Evolutionary conservation across 2,888 invertebrate genomes (phyloP).

Genomic region (Dasysyrphus tricinctus): DNA sequence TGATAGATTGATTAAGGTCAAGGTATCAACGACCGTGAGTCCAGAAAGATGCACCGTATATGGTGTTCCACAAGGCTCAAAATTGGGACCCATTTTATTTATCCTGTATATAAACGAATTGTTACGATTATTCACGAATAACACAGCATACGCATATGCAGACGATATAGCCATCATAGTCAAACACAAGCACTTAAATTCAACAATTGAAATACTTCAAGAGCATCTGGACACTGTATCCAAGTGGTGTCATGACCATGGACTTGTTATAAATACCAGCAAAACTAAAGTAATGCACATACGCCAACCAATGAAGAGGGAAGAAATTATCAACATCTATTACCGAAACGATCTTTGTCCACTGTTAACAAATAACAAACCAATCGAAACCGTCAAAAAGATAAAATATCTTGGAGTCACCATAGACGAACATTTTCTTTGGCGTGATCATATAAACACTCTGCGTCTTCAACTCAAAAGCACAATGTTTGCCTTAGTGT

Average conservation of each 20-base stretch:
- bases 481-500: too few species aligned
- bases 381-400: too few species aligned
- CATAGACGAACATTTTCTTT: too few species aligned
- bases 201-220: too few species aligned
- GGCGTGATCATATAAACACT: too few species aligned
- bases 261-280: not conserved
- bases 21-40: not conserved
- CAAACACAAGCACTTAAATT: too few species aligned
- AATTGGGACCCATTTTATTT: constrained; percentile 14
- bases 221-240: not conserved
- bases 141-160: not conserved
- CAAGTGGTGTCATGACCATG: not conserved
- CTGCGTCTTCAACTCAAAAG: too few species aligned
- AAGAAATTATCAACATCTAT: not conserved
- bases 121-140: not conserved
- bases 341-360: not conserved
- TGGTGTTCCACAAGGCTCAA: constrained; percentile 28
- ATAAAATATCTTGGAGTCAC: too few species aligned
- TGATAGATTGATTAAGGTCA: constrained; percentile 13
- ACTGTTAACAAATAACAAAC: too few species aligned
- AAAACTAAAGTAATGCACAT: not conserved
- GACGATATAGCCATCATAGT: constrained; percentile 18
- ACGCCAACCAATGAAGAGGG: not conserved
- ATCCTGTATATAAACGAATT: not conserved
- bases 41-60: not conserved